phyloP scores from a whole-genome alignment of 2,797 vertebrate species.

The Silurus lanzhouensis region DNA sequence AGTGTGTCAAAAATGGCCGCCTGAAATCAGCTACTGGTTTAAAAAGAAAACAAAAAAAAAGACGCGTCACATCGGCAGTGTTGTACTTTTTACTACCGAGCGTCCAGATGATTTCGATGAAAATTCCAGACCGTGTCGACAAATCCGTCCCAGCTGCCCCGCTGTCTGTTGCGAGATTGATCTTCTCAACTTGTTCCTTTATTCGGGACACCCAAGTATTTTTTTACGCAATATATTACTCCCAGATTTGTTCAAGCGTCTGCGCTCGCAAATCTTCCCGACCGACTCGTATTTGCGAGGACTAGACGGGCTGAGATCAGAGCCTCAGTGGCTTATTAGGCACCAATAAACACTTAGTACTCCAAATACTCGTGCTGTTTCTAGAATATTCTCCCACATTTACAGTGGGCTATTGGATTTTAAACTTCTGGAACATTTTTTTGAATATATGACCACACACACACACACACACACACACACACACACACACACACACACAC shows the following conservation, averaged over 20 bases:
- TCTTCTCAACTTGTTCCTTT: conserved; percentile 18
- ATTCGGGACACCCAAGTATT: conserved; percentile 17
- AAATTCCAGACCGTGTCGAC: conserved; percentile 13
- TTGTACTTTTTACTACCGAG: not conserved
- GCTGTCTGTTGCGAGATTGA: conserved; percentile 6
- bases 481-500: not conserved
- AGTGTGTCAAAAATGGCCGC: not conserved
- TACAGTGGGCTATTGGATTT: not conserved
- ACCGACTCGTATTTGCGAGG: not conserved
- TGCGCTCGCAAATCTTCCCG: not conserved
- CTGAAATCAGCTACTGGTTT: not conserved
- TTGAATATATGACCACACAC: not conserved
- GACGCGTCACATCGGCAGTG: not conserved
- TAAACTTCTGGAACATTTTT: not conserved
- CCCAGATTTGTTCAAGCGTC: conserved; percentile 1
- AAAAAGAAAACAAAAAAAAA: no score
- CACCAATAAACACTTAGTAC: no score
- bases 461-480: no score
- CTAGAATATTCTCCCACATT: not conserved
- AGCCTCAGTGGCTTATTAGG: not conserved
- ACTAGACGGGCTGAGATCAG: not conserved
- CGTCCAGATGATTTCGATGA: not conserved
- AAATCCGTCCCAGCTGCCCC: conserved; percentile 6
- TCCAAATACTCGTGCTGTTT: not conserved
- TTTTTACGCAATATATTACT: not conserved